These are phyloP conservation scores for Tetragonisca angustula DNA, from an alignment of 2,888 invertebrate species.

Conservation along the genomic window DNA sequence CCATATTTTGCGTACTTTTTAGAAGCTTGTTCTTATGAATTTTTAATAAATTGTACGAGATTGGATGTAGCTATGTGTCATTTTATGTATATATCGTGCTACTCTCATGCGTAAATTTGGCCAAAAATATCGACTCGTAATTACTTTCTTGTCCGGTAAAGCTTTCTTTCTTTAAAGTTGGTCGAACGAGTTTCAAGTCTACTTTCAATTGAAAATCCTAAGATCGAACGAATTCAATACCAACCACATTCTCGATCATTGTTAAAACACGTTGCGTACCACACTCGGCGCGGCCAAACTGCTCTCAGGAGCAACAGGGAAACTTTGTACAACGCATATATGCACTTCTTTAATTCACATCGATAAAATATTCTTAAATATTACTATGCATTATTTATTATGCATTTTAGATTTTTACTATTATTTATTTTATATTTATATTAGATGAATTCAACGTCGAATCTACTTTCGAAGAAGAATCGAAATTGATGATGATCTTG, in stretches of 20 bases:
- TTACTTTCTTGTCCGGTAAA: neutral
- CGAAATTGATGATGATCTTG: neutral
- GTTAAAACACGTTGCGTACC: too few species aligned
- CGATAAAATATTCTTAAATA: too few species aligned
- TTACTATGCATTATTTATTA: too few species aligned
- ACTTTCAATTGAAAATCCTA: neutral
- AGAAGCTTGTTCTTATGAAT: neutral
- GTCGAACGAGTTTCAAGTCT: neutral
- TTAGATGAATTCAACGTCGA: neutral
- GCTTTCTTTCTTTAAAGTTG: neutral
- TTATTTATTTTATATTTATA: too few species aligned
- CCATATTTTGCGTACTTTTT: neutral
- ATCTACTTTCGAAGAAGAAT: neutral
- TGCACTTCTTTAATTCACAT: too few species aligned
- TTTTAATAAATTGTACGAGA: neutral
- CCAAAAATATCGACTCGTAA: neutral
- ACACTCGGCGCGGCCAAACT: too few species aligned
- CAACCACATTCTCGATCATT: neutral
- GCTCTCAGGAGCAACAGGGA: too few species aligned
- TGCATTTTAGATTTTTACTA: too few species aligned
- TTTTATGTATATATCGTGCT: neutral
- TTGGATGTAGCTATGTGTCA: neutral
- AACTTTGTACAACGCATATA: too few species aligned
- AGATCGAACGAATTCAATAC: neutral
- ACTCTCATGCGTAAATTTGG: neutral